A percentile compares a stretch with the other conserved stretches of the same genome.
These are phyloP conservation scores for Elgaria multicarinata DNA, from an alignment of 2,113 vertebrate genomes.

Conservation along the genomic window DNA sequence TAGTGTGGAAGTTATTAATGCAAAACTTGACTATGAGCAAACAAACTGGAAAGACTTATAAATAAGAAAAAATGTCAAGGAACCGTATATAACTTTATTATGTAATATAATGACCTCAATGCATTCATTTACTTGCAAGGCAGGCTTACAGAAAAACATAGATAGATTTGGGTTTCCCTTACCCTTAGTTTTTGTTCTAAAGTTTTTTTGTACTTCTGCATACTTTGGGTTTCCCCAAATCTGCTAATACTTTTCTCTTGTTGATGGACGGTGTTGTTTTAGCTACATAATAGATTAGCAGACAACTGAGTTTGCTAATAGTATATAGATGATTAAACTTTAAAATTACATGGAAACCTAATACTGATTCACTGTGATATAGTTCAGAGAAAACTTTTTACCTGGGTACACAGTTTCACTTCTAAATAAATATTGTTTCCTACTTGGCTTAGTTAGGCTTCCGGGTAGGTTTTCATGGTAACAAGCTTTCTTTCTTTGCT, in stretches of 20 bases:
- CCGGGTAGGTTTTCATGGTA: conserved; percentile 40
- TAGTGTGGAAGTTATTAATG: conserved; percentile 6
- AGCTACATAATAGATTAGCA: not conserved
- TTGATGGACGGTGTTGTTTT: not conserved
- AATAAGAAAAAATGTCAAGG: conserved; percentile 31
- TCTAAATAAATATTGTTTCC: conserved; percentile 25
- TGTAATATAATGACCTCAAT: conserved; percentile 21
- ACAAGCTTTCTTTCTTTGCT: conserved; percentile 61
- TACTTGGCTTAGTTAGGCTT: conserved; percentile 35
- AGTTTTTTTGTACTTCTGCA: not conserved
- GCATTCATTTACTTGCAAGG: conserved; percentile 14
- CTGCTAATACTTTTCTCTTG: not conserved
- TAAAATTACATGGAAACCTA: conserved; percentile 3
- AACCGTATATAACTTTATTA: not conserved
- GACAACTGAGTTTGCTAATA: not conserved
- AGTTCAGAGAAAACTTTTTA: conserved; percentile 22
- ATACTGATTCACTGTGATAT: not conserved
- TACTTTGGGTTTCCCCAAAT: not conserved
- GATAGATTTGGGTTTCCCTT: not conserved
- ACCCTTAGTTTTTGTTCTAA: not conserved
- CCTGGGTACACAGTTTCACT: conserved; percentile 4
- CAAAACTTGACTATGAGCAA: not conserved
- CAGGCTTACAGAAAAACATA: conserved; percentile 19
- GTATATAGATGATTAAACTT: not conserved
- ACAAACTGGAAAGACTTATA: not conserved